A percentile compares a stretch with the other conserved stretches of the same genome.
Conservation (phyloP, 2,113 vertebrate genomes). For the Dryoscopus gambensis region DNA sequence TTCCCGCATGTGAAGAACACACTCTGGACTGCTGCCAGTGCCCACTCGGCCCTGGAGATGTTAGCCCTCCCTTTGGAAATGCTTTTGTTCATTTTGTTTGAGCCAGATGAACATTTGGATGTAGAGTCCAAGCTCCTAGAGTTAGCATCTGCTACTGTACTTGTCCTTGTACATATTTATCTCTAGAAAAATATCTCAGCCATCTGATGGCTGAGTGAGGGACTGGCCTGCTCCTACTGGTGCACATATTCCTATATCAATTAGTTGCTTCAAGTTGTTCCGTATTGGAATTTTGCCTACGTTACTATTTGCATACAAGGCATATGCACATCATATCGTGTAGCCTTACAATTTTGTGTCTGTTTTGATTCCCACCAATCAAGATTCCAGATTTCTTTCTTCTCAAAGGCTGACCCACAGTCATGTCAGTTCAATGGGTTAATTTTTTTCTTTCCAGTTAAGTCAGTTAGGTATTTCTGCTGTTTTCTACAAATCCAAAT, state of each 20-base stretch:
- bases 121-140: not conserved
- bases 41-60: not conserved
- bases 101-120: conserved; percentile 21
- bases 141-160: conserved; percentile 32
- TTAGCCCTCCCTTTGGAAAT: not conserved
- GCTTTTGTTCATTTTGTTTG: not conserved
- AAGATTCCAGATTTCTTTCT: not conserved
- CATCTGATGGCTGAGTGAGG: conserved; percentile 18
- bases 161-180: conserved; percentile 34
- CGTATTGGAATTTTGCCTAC: not conserved
- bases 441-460: not conserved
- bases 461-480: not conserved
- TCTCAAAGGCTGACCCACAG: not conserved
- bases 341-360: not conserved
- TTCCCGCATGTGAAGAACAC: not conserved
- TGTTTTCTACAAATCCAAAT: not conserved
- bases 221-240: not conserved
- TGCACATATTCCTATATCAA: not conserved
- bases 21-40: not conserved
- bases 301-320: conserved; percentile 39
- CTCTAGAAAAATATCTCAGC: conserved; percentile 2
- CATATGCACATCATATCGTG: not conserved
- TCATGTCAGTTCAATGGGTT: not conserved
- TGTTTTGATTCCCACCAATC: not conserved
- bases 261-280: conserved; percentile 15